phyloP scores from a whole-genome alignment of 2,888 invertebrate species.

The Chymomyza procnemis region DNA sequence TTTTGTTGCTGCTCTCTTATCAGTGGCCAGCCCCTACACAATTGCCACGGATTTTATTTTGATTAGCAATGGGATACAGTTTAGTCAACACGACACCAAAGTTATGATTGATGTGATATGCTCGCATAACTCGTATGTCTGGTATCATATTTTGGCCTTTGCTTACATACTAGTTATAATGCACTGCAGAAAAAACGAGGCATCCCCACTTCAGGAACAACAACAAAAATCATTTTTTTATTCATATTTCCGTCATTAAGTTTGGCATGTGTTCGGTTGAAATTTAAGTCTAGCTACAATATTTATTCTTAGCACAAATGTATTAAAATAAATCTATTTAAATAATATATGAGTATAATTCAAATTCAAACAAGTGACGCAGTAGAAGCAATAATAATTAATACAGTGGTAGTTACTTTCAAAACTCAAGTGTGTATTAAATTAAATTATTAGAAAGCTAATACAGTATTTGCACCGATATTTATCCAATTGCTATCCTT shows the following conservation, averaged over 20 bases:
- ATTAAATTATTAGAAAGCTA: too few relatives aligned
- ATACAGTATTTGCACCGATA: too few relatives aligned
- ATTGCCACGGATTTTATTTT: slow-evolving; percentile 34
- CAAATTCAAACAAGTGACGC: neutral
- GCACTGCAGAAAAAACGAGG: neutral
- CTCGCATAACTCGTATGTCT: neutral
- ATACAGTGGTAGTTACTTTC: too few relatives aligned
- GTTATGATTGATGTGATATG: slow-evolving; percentile 32
- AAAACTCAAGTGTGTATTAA: too few relatives aligned
- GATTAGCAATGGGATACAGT: slow-evolving; percentile 45
- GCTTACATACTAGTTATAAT: neutral
- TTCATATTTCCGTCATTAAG: too few relatives aligned
- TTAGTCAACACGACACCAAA: neutral
- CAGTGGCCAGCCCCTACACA: slow-evolving; percentile 12
- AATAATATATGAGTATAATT: neutral
- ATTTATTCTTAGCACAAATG: neutral
- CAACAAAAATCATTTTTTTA: too few relatives aligned
- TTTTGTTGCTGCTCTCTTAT: slow-evolving; percentile 13
- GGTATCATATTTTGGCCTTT: neutral
- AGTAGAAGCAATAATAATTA: neutral
- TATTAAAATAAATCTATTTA: neutral
- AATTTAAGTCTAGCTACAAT: neutral
- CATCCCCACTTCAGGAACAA: neutral
- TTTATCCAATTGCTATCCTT: too few relatives aligned
- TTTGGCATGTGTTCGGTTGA: neutral